Evolutionary conservation across 2,888 invertebrate genomes (phyloP), one percentile per base, ranked within the genome.

Genomic region (Oscheius sp.): DNA sequence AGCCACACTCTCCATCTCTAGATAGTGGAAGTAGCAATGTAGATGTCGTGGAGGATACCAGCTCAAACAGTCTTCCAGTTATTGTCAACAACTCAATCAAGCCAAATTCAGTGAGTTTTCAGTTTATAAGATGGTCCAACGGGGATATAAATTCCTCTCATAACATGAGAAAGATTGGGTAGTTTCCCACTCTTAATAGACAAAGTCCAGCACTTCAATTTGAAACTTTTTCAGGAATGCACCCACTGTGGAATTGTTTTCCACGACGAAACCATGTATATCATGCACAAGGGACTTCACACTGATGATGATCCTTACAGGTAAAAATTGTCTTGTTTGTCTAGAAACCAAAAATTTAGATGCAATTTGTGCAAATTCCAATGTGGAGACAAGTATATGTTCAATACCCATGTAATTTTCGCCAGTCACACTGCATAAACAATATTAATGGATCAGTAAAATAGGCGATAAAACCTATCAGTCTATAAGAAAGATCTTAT

Each of bases 231-330:
- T 29, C 65, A 77, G 78, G 80, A 82, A 73, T 96, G 96, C 88
- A 90, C 92, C 27, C 94, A 93, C 88, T 97, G 96, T 89, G 92
- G 93, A 82, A 95, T 97, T 85, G 91, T 93, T 55, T 97, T 95
- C 89, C 94, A 94, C 39, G 96, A 97, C 89, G 93, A 94, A 87
- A 96, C 96, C 0, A 90, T 96, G 69, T 96, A 95, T 89, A 94
- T 96, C 89, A 90, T 97, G 78, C 96, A 97, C 90, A 96, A 96
- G 89, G 96, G 96, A 80, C 94, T 96, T 88, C 96, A 97, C 89
- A 39, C 79, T 8, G 95, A 95, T 82, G 94, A 95, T 87, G 95
- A 96, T 89, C 96, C 96, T 0, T 96, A 92, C 92, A 95, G 95
- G 89, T 96, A 96, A 89, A 46, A 27, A 20, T n/a, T 63, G 25